Percentiles rank a stretch among this genome's conserved stretches.
Evolutionary conservation across 2,797 vertebrate genomes (phyloP).

Genomic region (Caiman crocodilus): DNA sequence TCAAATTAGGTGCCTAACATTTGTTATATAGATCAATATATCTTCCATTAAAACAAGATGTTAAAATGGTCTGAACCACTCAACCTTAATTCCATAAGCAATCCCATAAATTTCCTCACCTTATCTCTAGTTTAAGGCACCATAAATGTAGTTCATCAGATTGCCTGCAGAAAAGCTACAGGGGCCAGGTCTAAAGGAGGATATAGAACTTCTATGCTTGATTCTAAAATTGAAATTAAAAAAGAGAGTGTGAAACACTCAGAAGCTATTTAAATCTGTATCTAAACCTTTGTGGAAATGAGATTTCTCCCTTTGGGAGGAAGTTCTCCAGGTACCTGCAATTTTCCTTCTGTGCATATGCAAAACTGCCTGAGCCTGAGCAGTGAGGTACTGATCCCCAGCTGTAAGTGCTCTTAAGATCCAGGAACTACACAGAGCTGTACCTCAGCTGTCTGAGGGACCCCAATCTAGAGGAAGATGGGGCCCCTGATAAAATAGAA

Average conservation of each 20-base stretch:
- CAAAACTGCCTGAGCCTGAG: fast-evolving
- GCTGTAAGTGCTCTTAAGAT: too few relatives aligned
- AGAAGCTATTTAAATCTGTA: too few relatives aligned
- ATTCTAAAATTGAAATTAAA: background rate
- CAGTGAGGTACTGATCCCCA: too few relatives aligned
- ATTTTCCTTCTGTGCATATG: background rate
- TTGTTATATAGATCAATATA: constrained; percentile 40
- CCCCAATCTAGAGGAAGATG: too few relatives aligned
- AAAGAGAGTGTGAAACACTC: too few relatives aligned
- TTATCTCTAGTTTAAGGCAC: background rate
- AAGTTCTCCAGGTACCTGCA: background rate
- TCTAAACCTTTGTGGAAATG: too few relatives aligned
- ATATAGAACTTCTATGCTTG: background rate
- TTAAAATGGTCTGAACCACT: constrained; percentile 1
- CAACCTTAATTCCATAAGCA: background rate
- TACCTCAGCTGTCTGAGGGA: too few relatives aligned
- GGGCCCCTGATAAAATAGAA: too few relatives aligned
- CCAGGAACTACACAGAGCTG: too few relatives aligned
- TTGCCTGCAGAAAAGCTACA: too few relatives aligned
- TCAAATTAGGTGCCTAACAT: constrained; percentile 15
- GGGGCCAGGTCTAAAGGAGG: background rate
- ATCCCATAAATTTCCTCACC: background rate
- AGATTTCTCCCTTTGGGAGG: too few relatives aligned
- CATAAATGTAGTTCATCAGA: background rate
- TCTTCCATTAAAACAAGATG: constrained; percentile 16